Conservation (phyloP, 2,113 vertebrate species). For the Hippoglossus stenolepis region DNA sequence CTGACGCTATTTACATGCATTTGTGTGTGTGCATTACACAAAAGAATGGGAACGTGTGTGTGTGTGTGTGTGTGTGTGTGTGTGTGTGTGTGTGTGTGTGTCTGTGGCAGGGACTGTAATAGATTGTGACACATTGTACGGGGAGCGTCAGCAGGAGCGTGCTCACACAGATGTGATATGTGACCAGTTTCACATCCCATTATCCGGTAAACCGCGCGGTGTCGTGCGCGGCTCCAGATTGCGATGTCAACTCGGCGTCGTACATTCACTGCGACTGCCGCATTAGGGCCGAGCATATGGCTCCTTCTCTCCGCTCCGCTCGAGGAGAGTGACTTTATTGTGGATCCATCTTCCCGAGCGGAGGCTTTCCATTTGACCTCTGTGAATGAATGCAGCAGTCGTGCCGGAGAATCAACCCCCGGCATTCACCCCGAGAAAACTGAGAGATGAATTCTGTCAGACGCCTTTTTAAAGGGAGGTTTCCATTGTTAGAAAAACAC, state of each 20-base stretch:
- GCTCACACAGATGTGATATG: slow-evolving; percentile 62
- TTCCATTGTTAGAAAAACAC: too few species aligned
- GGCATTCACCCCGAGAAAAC: background rate
- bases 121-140: slow-evolving; percentile 55
- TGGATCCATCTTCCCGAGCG: slow-evolving; percentile 39
- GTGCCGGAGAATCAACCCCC: slow-evolving; percentile 9
- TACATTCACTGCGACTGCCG: slow-evolving; percentile 29
- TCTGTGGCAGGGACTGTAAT: slow-evolving; percentile 47
- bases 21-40: background rate
- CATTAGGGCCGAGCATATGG: slow-evolving; percentile 42
- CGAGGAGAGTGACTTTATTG: slow-evolving; percentile 15
- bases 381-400: slow-evolving; percentile 27
- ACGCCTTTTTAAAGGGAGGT: background rate
- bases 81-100: background rate
- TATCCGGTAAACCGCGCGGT: slow-evolving; percentile 38
- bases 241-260: slow-evolving; percentile 38
- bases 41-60: slow-evolving; percentile 24
- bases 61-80: slow-evolving; percentile 16
- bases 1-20: too few species aligned
- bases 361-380: slow-evolving; percentile 43
- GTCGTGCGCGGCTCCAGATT: slow-evolving; percentile 49
- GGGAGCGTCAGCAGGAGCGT: slow-evolving; percentile 33
- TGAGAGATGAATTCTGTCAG: background rate
- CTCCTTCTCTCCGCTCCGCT: slow-evolving; percentile 30
- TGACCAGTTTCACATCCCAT: slow-evolving; percentile 60